These are phyloP conservation scores for Argyra leucocephala DNA, from an alignment of 2,888 invertebrate genomes.

Conservation along the genomic window DNA sequence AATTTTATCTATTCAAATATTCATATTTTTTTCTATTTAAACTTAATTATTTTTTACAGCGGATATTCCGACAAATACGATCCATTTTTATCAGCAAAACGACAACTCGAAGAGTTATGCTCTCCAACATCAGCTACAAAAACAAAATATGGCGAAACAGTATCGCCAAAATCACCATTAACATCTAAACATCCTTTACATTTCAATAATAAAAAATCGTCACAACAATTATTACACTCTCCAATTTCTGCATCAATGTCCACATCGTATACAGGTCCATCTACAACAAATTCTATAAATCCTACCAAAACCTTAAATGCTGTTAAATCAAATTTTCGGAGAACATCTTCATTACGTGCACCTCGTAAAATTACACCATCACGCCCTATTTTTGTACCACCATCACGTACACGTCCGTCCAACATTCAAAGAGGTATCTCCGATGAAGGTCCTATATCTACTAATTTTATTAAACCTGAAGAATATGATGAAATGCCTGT, in stretches of 20 bases:
- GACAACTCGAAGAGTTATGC: slow-evolving; percentile 72
- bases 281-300: slow-evolving; percentile 20
- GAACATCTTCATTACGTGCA: slow-evolving; percentile 39
- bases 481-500: slow-evolving; percentile 44
- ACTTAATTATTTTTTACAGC: slow-evolving; percentile 24
- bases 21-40: too few species aligned
- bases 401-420: slow-evolving; percentile 38
- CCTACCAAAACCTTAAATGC: slow-evolving; percentile 20
- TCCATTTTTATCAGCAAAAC: slow-evolving; percentile 69
- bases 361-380: slow-evolving; percentile 36
- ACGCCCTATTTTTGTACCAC: slow-evolving; percentile 30
- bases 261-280: slow-evolving; percentile 28
- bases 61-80: slow-evolving; percentile 49
- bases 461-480: slow-evolving; percentile 41
- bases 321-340: slow-evolving; percentile 36
- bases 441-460: slow-evolving; percentile 43
- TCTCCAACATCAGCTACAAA: slow-evolving; percentile 51
- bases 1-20: too few species aligned
- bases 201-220: slow-evolving; percentile 17
- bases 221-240: slow-evolving; percentile 31
- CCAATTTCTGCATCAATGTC: slow-evolving; percentile 27
- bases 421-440: slow-evolving; percentile 43
- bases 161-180: slow-evolving; percentile 33
- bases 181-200: slow-evolving; percentile 20
- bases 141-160: slow-evolving; percentile 17